Conservation (phyloP, 2,113 vertebrate species). For the Gallinago paraguaiae region DNA sequence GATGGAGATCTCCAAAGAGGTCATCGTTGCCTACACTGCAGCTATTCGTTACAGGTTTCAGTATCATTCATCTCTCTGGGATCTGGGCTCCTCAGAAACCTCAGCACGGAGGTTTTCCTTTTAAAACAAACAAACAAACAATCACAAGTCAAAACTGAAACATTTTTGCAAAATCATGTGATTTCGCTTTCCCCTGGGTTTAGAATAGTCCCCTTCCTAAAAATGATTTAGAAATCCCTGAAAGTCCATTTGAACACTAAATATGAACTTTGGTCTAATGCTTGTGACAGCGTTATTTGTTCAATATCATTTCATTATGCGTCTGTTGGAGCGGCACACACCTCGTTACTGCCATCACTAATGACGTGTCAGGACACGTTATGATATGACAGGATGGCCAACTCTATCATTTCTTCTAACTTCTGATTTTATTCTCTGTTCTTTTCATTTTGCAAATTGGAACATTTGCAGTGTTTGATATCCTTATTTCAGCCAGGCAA, state of each 20-base stretch:
- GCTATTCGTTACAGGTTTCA: not conserved
- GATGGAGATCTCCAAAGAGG: not conserved
- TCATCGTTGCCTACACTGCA: not conserved
- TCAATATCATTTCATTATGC: not conserved
- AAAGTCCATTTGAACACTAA: not conserved
- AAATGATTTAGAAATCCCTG: not conserved
- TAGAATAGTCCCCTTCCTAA: not conserved
- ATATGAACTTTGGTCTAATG: not conserved
- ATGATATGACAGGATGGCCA: not conserved
- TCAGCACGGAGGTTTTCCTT: not conserved
- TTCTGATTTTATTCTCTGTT: not conserved
- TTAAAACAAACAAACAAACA: not conserved
- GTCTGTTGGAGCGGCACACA: rapidly evolving
- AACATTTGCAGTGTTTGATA: not conserved
- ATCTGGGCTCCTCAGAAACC: not conserved
- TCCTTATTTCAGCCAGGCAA: not conserved
- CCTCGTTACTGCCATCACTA: too few species aligned
- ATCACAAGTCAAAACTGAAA: not conserved
- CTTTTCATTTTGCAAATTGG: not conserved
- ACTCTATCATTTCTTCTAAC: not conserved
- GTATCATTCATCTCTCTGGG: not conserved
- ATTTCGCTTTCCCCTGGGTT: not conserved
- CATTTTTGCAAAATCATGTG: not conserved
- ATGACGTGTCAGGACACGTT: rapidly evolving
- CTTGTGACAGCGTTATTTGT: not conserved